Evolutionary conservation across 2,888 invertebrate species (phyloP), one percentile per base, ranked within the genome.

Genomic region (Tenthredo amoena): DNA sequence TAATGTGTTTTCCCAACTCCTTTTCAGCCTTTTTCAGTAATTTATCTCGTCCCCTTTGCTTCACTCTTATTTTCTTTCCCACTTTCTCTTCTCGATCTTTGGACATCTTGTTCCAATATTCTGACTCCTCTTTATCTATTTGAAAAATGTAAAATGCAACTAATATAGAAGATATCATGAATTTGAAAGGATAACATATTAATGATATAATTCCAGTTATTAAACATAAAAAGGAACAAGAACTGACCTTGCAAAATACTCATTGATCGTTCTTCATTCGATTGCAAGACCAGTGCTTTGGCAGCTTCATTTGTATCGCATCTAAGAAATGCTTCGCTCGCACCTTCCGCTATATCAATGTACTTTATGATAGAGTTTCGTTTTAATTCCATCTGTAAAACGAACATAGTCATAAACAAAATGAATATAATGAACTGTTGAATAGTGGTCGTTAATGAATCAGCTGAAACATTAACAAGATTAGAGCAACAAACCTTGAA

Each of bases 91-190:
- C 94, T 86, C 96, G 94, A 91, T 96, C 96, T 15, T 93, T 93
- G 87, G 95, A 94, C 62, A 98, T 96, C 91, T 97, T 97, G 26
- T 96, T 93, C 98, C 98, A 98, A 93, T 99, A 98, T 34, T 94
- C 93, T 58, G 95, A 94, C 92, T 98, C 98, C 87, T 96, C 96
- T 1, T 96, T 95, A 0, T 96, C 97, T 87, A 93, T 89, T 85
- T 96, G 89, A 15, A 96, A 91, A 94, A 94, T 94, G 92, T 4
- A 89, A 91, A 86, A 62, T 85, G 72, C 6, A 86, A 71, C 58
- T n/a, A 86, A 86, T 86, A 62, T 47, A 68, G 77, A 74, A 62
- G 58, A 81, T 65, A 84, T 21, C 74, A 21, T 5, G n/a, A 84
- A 43, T 31, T 71, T 65, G 31, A 26, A 40, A 68, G 18, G 31